Percentiles rank a stretch among this genome's conserved stretches.
Conservation (phyloP, 1,140 invertebrate species). For the Ceratosolen fusciceps region DNA sequence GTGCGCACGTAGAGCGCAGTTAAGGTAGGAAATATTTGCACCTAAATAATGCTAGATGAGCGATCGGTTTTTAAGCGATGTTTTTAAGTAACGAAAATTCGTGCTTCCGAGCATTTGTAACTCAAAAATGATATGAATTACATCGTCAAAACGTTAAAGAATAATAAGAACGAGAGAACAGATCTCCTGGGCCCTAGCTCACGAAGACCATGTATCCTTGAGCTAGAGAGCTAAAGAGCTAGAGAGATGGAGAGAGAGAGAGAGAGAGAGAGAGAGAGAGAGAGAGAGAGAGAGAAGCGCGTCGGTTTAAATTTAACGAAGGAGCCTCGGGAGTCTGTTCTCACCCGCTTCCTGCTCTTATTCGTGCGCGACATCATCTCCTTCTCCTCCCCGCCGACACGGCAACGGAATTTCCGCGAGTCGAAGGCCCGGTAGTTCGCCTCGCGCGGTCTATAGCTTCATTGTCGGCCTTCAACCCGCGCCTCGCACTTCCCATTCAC, state of each 20-base stretch:
- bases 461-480: slow-evolving; percentile 54
- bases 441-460: slow-evolving; percentile 51
- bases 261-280: neutral
- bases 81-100: too few relatives aligned
- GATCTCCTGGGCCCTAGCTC: too few relatives aligned
- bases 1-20: too few relatives aligned
- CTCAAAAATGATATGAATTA: too few relatives aligned
- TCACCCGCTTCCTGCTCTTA: neutral
- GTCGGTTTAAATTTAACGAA: slow-evolving; percentile 53
- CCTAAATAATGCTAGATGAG: too few relatives aligned
- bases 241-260: slow-evolving; percentile 2
- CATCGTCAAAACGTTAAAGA: too few relatives aligned
- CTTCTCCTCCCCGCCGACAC: neutral
- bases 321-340: neutral
- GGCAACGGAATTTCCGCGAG: slow-evolving; percentile 54
- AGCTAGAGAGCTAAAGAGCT: neutral
- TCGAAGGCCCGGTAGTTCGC: slow-evolving; percentile 47
- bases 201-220: neutral
- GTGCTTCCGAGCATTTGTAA: too few relatives aligned
- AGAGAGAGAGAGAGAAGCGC: neutral
- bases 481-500: slow-evolving; percentile 50
- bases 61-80: too few relatives aligned
- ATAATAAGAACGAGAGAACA: neutral
- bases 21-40: too few relatives aligned
- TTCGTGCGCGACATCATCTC: neutral